These are phyloP conservation scores for Xylophagus ater DNA, from an alignment of 2,888 invertebrate genomes.

Conservation along the genomic window DNA sequence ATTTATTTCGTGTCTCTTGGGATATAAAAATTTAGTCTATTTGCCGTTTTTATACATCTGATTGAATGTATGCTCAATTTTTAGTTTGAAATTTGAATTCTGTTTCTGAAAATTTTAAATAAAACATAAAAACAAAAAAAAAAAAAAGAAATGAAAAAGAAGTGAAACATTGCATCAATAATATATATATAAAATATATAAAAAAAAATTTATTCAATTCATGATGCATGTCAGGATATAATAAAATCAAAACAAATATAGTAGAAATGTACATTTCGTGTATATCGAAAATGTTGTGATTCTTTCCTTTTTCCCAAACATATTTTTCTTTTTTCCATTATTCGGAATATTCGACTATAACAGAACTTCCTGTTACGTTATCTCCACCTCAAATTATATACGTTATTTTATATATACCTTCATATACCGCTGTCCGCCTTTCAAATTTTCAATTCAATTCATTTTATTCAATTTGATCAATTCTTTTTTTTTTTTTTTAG, in stretches of 20 bases:
- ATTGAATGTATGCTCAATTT: conserved; percentile 15
- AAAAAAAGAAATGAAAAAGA: conserved; percentile 11
- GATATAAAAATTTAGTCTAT: too few species aligned
- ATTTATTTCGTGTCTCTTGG: too few species aligned
- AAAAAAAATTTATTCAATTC: conserved; percentile 17
- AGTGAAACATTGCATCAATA: too few species aligned
- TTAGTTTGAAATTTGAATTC: too few species aligned
- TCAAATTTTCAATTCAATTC: too few species aligned
- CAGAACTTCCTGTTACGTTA: too few species aligned
- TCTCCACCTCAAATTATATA: too few species aligned
- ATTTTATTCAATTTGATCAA: too few species aligned
- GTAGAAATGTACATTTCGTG: conserved; percentile 18
- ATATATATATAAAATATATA: conserved; percentile 9
- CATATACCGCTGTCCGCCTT: too few species aligned
- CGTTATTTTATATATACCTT: too few species aligned
- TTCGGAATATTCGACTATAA: too few species aligned
- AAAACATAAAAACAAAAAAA: conserved; percentile 11
- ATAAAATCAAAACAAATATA: conserved; percentile 19
- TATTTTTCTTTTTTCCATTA: conserved; percentile 2
- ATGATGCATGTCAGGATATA: conserved; percentile 18
- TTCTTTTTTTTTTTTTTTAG: too few species aligned
- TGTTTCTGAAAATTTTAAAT: conserved; percentile 1
- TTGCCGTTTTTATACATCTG: conserved; percentile 11
- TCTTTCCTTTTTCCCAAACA: conserved; percentile 5
- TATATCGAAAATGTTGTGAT: conserved; percentile 12